Conservation (phyloP, 2,113 vertebrate genomes). For the Oreocharis arfaki region DNA sequence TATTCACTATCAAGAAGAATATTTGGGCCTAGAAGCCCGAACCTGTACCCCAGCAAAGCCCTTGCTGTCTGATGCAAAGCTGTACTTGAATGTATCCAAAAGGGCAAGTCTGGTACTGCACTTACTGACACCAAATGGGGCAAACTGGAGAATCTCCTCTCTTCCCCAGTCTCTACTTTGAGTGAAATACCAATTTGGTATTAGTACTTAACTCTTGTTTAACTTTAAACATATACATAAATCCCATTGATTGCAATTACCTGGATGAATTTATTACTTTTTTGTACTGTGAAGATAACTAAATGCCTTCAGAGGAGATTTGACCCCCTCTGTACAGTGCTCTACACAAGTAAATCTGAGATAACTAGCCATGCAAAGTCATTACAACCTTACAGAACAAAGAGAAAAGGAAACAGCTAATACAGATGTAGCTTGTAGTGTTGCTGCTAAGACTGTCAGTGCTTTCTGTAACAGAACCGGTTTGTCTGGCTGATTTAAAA, state of each 20-base stretch:
- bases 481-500: conserved; percentile 31
- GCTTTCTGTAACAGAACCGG: not conserved
- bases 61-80: not conserved
- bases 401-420: not conserved
- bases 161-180: not conserved
- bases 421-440: not conserved
- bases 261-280: not conserved
- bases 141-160: not conserved
- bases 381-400: not conserved
- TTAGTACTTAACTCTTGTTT: not conserved
- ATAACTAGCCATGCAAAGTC: not conserved
- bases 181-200: not conserved
- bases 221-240: not conserved
- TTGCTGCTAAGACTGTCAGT: not conserved
- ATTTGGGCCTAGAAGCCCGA: not conserved
- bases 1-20: not conserved
- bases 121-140: not conserved
- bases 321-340: not conserved
- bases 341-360: not conserved
- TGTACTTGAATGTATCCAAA: not conserved
- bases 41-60: not conserved
- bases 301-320: not conserved
- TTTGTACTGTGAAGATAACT: not conserved
- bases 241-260: not conserved
- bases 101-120: not conserved